Conservation (phyloP, 2,797 vertebrate genomes). For the Setipinna tenuifilis region DNA sequence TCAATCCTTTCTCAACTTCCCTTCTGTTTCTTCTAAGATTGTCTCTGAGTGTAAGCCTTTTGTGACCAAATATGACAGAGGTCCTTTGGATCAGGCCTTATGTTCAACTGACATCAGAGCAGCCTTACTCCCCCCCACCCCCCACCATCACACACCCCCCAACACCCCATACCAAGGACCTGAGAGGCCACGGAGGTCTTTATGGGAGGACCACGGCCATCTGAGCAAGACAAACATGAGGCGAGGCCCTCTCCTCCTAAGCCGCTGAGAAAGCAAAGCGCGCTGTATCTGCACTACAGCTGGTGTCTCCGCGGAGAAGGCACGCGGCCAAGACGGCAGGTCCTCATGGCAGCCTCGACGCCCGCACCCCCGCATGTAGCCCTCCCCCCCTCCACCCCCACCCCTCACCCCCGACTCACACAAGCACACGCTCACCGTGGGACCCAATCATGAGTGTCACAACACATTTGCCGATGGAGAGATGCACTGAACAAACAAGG, state of each 20-base stretch:
- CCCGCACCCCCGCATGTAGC: slow-evolving; percentile 47
- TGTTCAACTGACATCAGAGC: background rate
- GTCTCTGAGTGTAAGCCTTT: slow-evolving; percentile 66
- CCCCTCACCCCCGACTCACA: background rate
- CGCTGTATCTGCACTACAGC: slow-evolving; percentile 61
- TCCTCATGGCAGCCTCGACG: slow-evolving; percentile 43
- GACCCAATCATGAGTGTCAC: slow-evolving; percentile 46
- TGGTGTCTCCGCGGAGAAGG: slow-evolving; percentile 63
- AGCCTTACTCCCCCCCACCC: background rate
- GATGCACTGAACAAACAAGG: background rate
- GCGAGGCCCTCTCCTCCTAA: slow-evolving; percentile 60
- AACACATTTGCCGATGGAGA: slow-evolving; percentile 54
- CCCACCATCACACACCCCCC: too few species aligned
- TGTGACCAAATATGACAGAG: slow-evolving; percentile 64
- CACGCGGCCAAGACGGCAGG: slow-evolving; percentile 49
- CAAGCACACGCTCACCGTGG: background rate
- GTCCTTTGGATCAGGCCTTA: background rate
- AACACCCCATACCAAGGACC: too few species aligned
- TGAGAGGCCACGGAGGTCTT: slow-evolving; percentile 29
- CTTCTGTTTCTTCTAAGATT: slow-evolving; percentile 49
- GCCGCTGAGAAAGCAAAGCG: slow-evolving; percentile 45
- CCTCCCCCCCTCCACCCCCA: background rate
- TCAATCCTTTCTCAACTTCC: background rate
- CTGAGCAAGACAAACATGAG: slow-evolving; percentile 38
- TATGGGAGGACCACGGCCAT: slow-evolving; percentile 44